Base-by-base conservation (phyloP, 2,797 vertebrate species). In the Novumbra hubbsi region DNA sequence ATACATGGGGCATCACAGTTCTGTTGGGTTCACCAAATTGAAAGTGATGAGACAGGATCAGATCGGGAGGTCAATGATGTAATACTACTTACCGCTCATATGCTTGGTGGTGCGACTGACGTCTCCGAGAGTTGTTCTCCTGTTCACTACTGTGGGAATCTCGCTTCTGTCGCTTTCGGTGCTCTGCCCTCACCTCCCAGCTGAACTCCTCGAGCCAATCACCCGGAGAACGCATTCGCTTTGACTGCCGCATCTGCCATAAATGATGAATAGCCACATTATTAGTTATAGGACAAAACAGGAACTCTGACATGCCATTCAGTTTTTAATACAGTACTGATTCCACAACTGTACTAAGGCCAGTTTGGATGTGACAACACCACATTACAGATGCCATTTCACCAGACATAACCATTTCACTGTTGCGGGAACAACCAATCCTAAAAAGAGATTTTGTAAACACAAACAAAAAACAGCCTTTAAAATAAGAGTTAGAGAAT, bases 71-170 rank as follows among this genome's bases (percentile, higher is more conserved):
- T 63, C 28, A 76, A n/a, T 11, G 12, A 21, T 24, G 5, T 30
- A 19, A 27, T 7, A 9, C 62, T 27, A 88, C 89, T 94, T 94
- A 98, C 97, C 95, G 94, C n/a, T 97, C 96, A 65, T 90, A 88
- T 30, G 88, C 72, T 80, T 91, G 89, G 41, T 78, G 82, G 21
- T 85, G 41, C 41, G 2, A 87, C 0, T 82, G 73, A 45, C 76
- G 88, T 90, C 93, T 95, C 78, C 93, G 92, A 75, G 90, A 92
- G 64, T 94, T 94, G 82, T 96, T 97, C 82, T 98, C 97, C 65
- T 94, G 93, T 64, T 96, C 96, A 17, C 96, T 97, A 90, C 96
- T 97, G 74, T 94, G 94, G 0, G 96, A 97, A 34, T 89, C 91
- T 74, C 89, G 88, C 76, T 88, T 94, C 63, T 88, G 94, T 45